These are phyloP conservation scores for Limonius californicus DNA, from an alignment of 1,140 invertebrate species.

Conservation along the genomic window DNA sequence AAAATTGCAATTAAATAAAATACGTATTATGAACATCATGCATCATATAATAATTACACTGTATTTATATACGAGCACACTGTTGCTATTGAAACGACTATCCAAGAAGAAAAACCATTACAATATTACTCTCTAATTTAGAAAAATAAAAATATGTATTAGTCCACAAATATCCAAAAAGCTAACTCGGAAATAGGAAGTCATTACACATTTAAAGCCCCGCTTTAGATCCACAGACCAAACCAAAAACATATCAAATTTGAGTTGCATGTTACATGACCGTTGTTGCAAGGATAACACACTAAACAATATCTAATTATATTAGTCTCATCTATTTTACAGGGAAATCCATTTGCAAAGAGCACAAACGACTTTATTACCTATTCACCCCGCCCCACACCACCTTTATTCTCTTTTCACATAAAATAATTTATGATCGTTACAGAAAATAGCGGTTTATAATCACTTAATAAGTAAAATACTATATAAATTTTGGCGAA, in stretches of 20 bases:
- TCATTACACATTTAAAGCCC: conserved; percentile 7
- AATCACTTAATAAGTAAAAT: too few relatives aligned
- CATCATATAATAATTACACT: conserved; percentile 41
- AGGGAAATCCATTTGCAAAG: conserved; percentile 15
- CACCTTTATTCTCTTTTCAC: too few relatives aligned
- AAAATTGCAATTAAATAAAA: conserved; percentile 13
- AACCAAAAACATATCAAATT: not conserved
- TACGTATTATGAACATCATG: conserved; percentile 28
- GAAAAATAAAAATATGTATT: conserved; percentile 2
- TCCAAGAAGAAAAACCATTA: conserved; percentile 1
- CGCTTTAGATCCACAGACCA: conserved; percentile 8
- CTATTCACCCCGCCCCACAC: too few relatives aligned
- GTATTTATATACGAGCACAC: conserved; percentile 21
- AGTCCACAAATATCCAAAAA: conserved; percentile 13
- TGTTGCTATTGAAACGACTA: conserved; percentile 8
- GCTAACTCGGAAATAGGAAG: not conserved
- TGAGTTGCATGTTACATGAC: conserved; percentile 4
- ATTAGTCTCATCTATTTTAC: not conserved
- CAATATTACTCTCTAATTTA: conserved; percentile 3
- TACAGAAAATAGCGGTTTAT: too few relatives aligned
- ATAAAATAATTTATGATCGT: too few relatives aligned
- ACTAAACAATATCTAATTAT: not conserved
- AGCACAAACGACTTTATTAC: not conserved
- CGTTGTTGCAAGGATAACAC: not conserved
- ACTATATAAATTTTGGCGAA: too few relatives aligned